Evolutionary conservation across 92 coral and sea anemone genomes (phyloP).

Genomic region (Phymanthus crucifer): DNA sequence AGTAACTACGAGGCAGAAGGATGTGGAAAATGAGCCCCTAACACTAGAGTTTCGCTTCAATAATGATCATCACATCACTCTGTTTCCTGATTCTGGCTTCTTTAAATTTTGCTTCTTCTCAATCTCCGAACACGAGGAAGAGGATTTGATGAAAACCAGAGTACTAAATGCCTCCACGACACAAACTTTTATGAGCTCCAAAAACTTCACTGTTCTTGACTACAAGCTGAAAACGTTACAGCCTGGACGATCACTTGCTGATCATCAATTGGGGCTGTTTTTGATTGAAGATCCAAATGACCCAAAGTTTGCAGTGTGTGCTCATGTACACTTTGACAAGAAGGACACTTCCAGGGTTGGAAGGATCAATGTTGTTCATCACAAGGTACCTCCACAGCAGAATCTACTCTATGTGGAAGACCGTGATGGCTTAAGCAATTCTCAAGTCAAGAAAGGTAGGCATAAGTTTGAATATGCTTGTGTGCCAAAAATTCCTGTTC

Average conservation of each 20-base stretch:
- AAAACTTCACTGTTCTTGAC: slow-evolving; percentile 21
- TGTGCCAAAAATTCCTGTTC: slow-evolving; percentile 1
- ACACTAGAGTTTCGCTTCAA: neutral
- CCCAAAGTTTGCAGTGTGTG: slow-evolving; percentile 19
- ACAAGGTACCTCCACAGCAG: neutral
- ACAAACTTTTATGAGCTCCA: neutral
- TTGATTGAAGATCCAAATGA: slow-evolving; percentile 23
- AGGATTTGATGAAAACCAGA: neutral
- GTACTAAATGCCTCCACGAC: neutral
- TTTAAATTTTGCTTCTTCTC: slow-evolving; percentile 29
- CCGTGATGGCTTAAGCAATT: neutral
- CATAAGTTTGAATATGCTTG: slow-evolving; percentile 13
- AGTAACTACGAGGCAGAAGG: slow-evolving; percentile 32
- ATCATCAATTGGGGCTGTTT: slow-evolving; percentile 25
- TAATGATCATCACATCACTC: neutral
- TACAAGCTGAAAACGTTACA: slow-evolving; percentile 22
- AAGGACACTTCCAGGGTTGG: slow-evolving; percentile 27
- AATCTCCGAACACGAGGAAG: neutral
- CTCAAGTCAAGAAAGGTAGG: neutral
- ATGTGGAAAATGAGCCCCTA: neutral
- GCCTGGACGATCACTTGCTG: slow-evolving; percentile 11
- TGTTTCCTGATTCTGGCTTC: slow-evolving; percentile 46
- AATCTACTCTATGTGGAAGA: neutral
- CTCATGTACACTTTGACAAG: slow-evolving; percentile 31
- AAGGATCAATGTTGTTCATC: slow-evolving; percentile 30